Base-by-base conservation (phyloP, 1,140 invertebrate species). In the Drosophila ercepeae region DNA sequence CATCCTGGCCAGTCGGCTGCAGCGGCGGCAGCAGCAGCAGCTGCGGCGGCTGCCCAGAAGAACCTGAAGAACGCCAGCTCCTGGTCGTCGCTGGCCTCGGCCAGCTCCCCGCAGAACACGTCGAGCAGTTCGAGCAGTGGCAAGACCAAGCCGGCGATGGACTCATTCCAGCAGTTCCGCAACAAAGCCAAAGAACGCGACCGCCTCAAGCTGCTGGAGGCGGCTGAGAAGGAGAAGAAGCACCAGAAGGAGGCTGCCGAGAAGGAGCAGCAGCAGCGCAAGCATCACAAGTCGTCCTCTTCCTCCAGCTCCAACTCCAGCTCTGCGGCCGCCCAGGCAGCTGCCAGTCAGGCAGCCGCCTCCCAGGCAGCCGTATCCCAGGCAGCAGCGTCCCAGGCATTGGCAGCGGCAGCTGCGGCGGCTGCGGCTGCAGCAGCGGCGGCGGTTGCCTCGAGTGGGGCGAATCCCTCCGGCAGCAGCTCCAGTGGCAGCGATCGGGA, bases 181-280 rank as follows among this genome's bases (percentile, higher is more conserved):
- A 98, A 98, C 90, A 96, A 98, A 93, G 98, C 98, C 6, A 97
- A 97, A 92, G 97, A 99, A 92, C 98, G 99, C 91, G 97, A 98
- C 92, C 94, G 97, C 91, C 96, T 98, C 93, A 94, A 96, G 89
- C 95, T 96, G 53, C 91, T 98, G 55, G 96, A 98, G 91, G 95
- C 70, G 92, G 93, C 76, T 95, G 97, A 91, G 96, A 97, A 89
- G 96, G 98, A 91, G 95, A 96, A 84, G 96, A 98, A 91, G 92
- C 96, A 88, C 91, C 93, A 96, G 5, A 94, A 95, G 78, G 96
- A 97, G 90, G 96, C 93, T 59, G 97, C 97, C 83, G 94, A 91
- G 36, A 91, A 91, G 57, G 88, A 90, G 50, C 89, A 91, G 51
- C 89, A 91, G 51, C 89, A 89, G 21, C 89, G 90, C 32, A 93